phyloP scores from a whole-genome alignment of 2,888 invertebrate genomes.

The Steinernema hermaphroditum region DNA sequence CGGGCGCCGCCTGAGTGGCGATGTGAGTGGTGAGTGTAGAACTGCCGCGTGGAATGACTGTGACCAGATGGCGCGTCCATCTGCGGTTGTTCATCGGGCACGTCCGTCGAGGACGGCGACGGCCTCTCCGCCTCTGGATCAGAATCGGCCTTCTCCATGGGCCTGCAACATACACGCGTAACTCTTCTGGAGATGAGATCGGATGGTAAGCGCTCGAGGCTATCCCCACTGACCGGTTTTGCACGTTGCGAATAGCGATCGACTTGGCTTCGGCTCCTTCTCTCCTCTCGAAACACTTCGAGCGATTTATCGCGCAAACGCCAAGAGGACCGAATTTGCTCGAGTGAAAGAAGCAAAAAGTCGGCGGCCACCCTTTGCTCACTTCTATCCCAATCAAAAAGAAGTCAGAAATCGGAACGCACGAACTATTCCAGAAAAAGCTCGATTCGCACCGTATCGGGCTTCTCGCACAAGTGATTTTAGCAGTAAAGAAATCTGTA shows the following conservation, averaged over 20 bases:
- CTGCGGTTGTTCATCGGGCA: background rate
- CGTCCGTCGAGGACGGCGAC: background rate
- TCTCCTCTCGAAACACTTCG: slow-evolving; percentile 8
- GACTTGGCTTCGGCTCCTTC: slow-evolving; percentile 8
- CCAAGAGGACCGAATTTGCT: slow-evolving; percentile 3
- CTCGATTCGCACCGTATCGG: too few relatives aligned
- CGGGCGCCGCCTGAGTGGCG: background rate
- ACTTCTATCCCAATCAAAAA: too few relatives aligned
- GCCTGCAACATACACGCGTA: slow-evolving; percentile 22
- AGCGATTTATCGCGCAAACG: slow-evolving; percentile 25
- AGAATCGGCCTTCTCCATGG: background rate
- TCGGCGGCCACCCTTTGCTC: too few relatives aligned
- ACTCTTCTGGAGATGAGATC: background rate
- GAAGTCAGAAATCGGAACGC: too few relatives aligned
- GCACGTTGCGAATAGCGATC: slow-evolving; percentile 29
- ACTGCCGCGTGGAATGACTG: background rate
- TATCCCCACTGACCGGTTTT: slow-evolving; percentile 22
- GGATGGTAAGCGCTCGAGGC: slow-evolving; percentile 27
- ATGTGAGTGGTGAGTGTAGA: background rate
- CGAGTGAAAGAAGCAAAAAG: background rate
- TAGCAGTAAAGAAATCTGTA: background rate
- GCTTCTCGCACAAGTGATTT: too few relatives aligned
- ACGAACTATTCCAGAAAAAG: too few relatives aligned
- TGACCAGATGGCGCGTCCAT: slow-evolving; percentile 3
- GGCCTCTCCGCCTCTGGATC: background rate